Evolutionary conservation across 2,888 invertebrate genomes (phyloP).

Genomic region (Anthophora plumipes): DNA sequence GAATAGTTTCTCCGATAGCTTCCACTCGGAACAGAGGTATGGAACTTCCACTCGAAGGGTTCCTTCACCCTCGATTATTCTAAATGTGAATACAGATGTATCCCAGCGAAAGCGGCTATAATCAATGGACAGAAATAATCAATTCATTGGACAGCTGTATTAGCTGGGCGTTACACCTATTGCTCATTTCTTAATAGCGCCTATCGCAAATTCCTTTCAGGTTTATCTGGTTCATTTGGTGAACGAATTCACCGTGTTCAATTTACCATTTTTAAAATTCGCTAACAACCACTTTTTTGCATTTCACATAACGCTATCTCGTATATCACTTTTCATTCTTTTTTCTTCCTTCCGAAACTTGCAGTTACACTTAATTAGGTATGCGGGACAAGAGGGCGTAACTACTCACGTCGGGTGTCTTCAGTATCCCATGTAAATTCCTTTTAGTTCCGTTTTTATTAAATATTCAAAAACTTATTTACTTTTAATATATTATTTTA

Average conservation of each 20-base stretch:
- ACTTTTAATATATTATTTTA: too few relatives aligned
- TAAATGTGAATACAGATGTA: constrained; percentile 13
- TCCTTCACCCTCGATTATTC: not conserved
- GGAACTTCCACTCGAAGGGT: not conserved
- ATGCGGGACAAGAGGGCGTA: too few relatives aligned
- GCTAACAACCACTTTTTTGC: not conserved
- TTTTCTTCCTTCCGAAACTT: not conserved
- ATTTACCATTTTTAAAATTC: not conserved
- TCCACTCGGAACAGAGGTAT: not conserved
- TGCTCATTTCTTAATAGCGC: constrained; percentile 25
- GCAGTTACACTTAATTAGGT: not conserved
- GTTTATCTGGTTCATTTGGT: constrained; percentile 11
- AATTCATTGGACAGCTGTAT: constrained; percentile 20
- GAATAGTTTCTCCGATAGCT: not conserved
- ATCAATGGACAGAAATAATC: constrained; percentile 23
- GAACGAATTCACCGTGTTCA: constrained; percentile 8
- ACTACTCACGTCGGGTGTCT: too few relatives aligned
- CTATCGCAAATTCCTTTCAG: not conserved
- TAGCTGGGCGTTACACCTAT: constrained; percentile 23
- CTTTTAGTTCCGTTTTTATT: too few relatives aligned
- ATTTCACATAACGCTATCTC: not conserved
- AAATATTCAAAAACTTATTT: too few relatives aligned
- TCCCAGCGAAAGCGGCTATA: not conserved
- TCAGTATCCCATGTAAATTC: too few relatives aligned
- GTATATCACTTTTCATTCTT: not conserved